phyloP scores from a whole-genome alignment of 2,797 vertebrate genomes.

The Sebastolobus altivelis region DNA sequence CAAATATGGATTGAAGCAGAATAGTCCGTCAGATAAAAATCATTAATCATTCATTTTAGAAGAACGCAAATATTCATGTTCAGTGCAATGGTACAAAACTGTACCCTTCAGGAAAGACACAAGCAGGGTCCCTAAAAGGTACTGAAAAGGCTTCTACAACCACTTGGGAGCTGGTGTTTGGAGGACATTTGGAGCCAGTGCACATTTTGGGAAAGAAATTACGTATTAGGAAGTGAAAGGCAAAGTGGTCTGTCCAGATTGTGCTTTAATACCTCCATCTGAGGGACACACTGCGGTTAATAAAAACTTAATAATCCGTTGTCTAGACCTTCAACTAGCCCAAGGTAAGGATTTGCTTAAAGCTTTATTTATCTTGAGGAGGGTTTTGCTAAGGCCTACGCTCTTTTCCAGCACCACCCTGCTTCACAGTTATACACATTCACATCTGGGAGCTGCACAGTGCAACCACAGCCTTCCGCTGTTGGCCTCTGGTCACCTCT shows the following conservation, averaged over 20 bases:
- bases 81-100: neutral
- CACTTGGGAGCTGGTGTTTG: neutral
- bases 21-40: no score
- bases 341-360: constrained; percentile 16
- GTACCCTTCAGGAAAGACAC: neutral
- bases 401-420: constrained; percentile 42
- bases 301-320: neutral
- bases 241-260: no score
- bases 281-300: neutral
- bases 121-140: neutral
- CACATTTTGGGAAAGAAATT: neutral
- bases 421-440: constrained; percentile 25
- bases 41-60: neutral
- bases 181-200: neutral
- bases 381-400: neutral
- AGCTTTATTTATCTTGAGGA: constrained; percentile 42
- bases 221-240: no score
- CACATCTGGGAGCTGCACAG: constrained; percentile 48
- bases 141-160: no score
- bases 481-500: neutral
- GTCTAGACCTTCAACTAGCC: neutral
- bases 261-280: neutral
- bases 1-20: no score
- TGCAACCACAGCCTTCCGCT: constrained; percentile 41
- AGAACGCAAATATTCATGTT: neutral